These are phyloP conservation scores for Halyomorpha halys DNA, from an alignment of 1,140 invertebrate species.

Conservation along the genomic window DNA sequence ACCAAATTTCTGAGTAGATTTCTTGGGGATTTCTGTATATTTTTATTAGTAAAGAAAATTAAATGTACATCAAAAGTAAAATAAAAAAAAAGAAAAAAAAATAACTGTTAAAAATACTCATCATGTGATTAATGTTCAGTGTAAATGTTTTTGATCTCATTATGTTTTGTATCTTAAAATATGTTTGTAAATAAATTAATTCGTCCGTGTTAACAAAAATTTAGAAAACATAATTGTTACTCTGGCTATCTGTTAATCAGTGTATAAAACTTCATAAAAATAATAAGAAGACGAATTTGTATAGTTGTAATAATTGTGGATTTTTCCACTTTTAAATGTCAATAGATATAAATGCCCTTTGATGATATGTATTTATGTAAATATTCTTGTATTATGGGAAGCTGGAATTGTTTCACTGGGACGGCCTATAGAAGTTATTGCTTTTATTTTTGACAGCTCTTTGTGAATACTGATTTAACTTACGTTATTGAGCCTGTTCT, in stretches of 20 bases:
- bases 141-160: slow-evolving; percentile 29
- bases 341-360: slow-evolving; percentile 13
- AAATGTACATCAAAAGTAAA: slow-evolving; percentile 20
- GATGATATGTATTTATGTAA: slow-evolving; percentile 25
- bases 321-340: slow-evolving; percentile 8
- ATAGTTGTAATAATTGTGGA: slow-evolving; percentile 10
- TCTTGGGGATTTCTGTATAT: slow-evolving; percentile 22
- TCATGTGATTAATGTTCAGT: slow-evolving; percentile 28
- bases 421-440: slow-evolving; percentile 25
- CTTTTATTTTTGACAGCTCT: not conserved
- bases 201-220: slow-evolving; percentile 22
- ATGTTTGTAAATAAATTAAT: slow-evolving; percentile 23
- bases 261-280: slow-evolving; percentile 10
- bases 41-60: slow-evolving; percentile 12
- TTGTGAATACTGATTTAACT: slow-evolving; percentile 10
- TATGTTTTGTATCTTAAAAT: slow-evolving; percentile 25
- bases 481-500: not conserved
- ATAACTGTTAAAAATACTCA: slow-evolving; percentile 22
- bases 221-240: slow-evolving; percentile 9
- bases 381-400: slow-evolving; percentile 22
- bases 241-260: not conserved
- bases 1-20: slow-evolving; percentile 5
- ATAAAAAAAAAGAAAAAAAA: slow-evolving; percentile 1
- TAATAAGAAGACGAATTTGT: slow-evolving; percentile 19
- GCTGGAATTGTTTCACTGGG: slow-evolving; percentile 17